Evolutionary conservation across 1,140 invertebrate species (phyloP), one percentile per base, ranked within the genome.

Genomic region (Aphelenchoides fujianensis): DNA sequence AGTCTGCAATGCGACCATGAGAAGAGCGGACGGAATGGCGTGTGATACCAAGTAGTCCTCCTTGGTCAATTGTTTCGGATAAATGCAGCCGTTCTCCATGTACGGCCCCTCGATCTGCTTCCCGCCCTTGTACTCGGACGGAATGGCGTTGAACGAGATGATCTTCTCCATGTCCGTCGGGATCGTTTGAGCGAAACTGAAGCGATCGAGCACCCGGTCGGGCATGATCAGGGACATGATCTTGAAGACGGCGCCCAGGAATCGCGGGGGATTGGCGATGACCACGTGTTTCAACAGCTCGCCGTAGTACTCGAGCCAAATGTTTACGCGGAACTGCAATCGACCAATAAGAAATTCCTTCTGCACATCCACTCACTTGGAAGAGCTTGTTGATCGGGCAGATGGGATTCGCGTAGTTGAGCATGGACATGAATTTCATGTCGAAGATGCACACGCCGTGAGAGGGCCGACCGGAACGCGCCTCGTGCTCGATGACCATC

Each of bases 401-500:
- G 3, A 78, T 3, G 1, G 77, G 77, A 70, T 78, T 78, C 35
- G 71, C 73, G 41, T 78, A 78, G 32, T 72, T 64, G 30, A 78
- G n/a, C 68, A 61, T 61, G 7, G 9, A 31, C 55, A 55, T 77
- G 23, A 78, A 59, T 41, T 75, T 62, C 77, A 79, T 79, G 59
- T 78, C 77, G 41, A 78, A 78, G 37, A 78, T 79, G 57, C 78
- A 79, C 28, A 78, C 63, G 28, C 73, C 77, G 68, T 77, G 62
- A 32, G 77, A 78, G 28, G 30, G 36, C 48, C 69, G 61, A 3
- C 77, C 77, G 28, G 68, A 62, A 52, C 66, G 64, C 31, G 37
- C 27, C 69, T 78, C 77, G 27, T 74, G 70, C 35, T 75, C 62
- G 9, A 78, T 32, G n/a, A 78, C 67, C 31, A 78, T 52, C 31